phyloP scores from a whole-genome alignment of 2,113 vertebrate species.

The Petrocephalus microphthalmus region DNA sequence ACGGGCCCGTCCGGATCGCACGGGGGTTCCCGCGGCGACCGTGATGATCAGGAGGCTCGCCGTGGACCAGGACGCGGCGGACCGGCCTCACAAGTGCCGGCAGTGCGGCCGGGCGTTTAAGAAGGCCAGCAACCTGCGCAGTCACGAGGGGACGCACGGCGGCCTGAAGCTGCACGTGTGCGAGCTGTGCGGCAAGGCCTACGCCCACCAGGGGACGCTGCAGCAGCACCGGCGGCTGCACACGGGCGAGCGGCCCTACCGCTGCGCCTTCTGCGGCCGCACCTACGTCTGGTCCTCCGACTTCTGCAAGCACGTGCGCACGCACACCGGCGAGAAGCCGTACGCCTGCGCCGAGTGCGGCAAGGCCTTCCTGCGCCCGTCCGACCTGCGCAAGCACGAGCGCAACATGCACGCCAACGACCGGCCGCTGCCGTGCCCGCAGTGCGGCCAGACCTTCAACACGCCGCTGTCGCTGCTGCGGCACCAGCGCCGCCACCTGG shows the following conservation, averaged over 20 bases:
- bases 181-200: slow-evolving; percentile 63
- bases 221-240: slow-evolving; percentile 67
- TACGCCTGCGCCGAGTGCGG: slow-evolving; percentile 58
- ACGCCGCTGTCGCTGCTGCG: slow-evolving; percentile 68
- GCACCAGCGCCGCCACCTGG: slow-evolving; percentile 73
- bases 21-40: slow-evolving; percentile 36
- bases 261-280: slow-evolving; percentile 60
- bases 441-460: slow-evolving; percentile 73
- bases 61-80: slow-evolving; percentile 36
- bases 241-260: slow-evolving; percentile 62
- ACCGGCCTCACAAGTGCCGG: slow-evolving; percentile 55
- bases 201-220: slow-evolving; percentile 60
- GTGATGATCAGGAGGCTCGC: slow-evolving; percentile 50
- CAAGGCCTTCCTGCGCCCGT: slow-evolving; percentile 66
- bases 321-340: slow-evolving; percentile 65
- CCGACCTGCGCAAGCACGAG: slow-evolving; percentile 66
- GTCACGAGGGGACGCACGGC: slow-evolving; percentile 68
- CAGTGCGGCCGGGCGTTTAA: slow-evolving; percentile 64
- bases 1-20: background rate
- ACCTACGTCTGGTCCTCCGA: slow-evolving; percentile 66
- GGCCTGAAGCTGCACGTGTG: slow-evolving; percentile 69
- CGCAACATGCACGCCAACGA: slow-evolving; percentile 70
- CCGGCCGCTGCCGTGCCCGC: slow-evolving; percentile 67
- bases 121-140: slow-evolving; percentile 69
- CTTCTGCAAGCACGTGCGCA: slow-evolving; percentile 62